Evolutionary conservation across 2,113 vertebrate species (phyloP).

Genomic region (Campylomormyrus numenius): DNA sequence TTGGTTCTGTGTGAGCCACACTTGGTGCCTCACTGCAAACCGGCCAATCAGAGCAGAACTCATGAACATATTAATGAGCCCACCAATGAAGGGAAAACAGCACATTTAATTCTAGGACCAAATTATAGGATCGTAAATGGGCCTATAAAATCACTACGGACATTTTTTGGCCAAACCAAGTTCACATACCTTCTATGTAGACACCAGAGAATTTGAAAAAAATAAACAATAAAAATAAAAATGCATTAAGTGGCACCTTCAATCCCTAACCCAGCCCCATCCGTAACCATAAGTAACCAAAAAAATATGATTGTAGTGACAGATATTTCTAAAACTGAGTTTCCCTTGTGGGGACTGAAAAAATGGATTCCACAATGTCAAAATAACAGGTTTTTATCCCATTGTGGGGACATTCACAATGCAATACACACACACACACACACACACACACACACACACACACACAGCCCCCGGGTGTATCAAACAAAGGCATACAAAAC

Average conservation of each 20-base stretch:
- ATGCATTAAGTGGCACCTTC: background rate
- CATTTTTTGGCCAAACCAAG: background rate
- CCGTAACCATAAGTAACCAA: background rate
- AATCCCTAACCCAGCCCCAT: background rate
- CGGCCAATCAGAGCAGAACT: background rate
- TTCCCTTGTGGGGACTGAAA: background rate
- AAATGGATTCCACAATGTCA: background rate
- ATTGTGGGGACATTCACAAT: background rate
- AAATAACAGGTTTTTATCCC: background rate
- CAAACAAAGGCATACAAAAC: constrained; percentile 6
- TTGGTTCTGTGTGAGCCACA: background rate
- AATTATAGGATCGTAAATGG: background rate
- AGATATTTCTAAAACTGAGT: background rate
- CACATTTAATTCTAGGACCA: background rate
- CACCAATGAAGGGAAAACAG: background rate
- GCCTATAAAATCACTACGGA: background rate
- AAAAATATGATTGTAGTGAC: background rate
- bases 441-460: background rate
- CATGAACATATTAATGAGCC: background rate
- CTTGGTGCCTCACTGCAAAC: background rate
- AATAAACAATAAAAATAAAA: background rate
- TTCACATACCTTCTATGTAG: background rate
- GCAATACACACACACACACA: background rate
- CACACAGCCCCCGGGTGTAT: constrained; percentile 22
- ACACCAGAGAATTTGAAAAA: background rate